A percentile compares a stretch with the other conserved stretches of the same genome.
phyloP scores from a whole-genome alignment of 2,113 vertebrate species.

The Triplophysa siluroides region DNA sequence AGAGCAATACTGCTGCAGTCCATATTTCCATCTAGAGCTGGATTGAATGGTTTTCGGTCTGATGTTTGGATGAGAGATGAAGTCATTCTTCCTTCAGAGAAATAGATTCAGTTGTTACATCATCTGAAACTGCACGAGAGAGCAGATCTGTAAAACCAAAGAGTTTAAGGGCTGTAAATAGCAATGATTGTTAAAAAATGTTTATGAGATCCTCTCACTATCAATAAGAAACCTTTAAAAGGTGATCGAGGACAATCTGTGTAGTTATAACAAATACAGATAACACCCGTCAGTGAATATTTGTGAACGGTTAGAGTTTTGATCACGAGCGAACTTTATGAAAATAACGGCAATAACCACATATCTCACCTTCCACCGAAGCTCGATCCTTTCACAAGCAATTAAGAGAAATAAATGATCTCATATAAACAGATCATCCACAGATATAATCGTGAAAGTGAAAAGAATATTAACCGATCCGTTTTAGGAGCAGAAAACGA shows the following conservation, averaged over 20 bases:
- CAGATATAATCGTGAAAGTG: neutral
- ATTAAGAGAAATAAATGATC: neutral
- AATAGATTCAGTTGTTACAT: neutral
- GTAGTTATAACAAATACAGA: neutral
- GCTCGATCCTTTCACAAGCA: neutral
- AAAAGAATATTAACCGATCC: neutral
- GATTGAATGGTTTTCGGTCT: conserved; percentile 79
- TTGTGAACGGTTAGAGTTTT: neutral
- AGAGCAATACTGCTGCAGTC: conserved; percentile 75
- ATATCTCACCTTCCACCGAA: conserved; percentile 11
- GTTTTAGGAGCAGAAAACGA: neutral
- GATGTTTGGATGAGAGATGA: conserved; percentile 84
- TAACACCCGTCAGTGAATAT: neutral
- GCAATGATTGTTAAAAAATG: neutral
- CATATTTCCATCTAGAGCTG: conserved; percentile 76
- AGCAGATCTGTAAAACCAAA: neutral
- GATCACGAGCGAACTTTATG: neutral
- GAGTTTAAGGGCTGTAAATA: neutral
- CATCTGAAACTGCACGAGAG: neutral
- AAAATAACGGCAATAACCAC: conserved; percentile 26
- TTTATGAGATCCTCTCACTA: neutral
- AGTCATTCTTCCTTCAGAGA: conserved; percentile 73
- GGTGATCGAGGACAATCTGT: neutral
- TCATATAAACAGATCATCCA: neutral
- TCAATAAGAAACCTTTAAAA: neutral